Evolutionary conservation across 2,113 vertebrate species (phyloP), one percentile per base, ranked within the genome.

Genomic region (Oostethus manadensis): DNA sequence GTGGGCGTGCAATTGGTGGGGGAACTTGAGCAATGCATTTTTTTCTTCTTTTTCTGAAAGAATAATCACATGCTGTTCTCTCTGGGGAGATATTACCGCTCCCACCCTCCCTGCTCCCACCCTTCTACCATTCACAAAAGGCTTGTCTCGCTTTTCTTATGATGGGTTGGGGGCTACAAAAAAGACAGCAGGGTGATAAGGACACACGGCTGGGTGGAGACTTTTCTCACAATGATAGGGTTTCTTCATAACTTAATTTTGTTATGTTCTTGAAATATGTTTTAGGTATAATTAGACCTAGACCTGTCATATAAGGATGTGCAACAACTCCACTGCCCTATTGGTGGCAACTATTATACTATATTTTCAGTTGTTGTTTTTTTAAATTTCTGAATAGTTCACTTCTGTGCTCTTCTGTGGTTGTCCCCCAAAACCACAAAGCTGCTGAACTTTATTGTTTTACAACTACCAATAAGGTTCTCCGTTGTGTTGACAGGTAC

Each of bases 211-310:
- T 40, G 44, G 51, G 49, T 43, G 61, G 57, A 70, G 38, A 22
- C 49, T 77, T 82, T 83, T 88, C 87, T 88, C 87, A 88, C 87
- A 79, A 80, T 72, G 87, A 83, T 89, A 87, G 67, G 20, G 82
- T 87, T 87, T 87, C 84, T 66, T 48, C 58, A 15, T 51, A 22
- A 71, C 63, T 66, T 48, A 2, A 42, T 14, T 42, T 42, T 42
- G 38, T 42, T 42, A 38, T 26, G 35, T 11, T 11, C 35, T 10
- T 38, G 35, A 38, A 38, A 38, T 3, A 2, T 14, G 5, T 42
- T 13, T 42, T 42, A 14, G 38, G 13, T 14, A 42, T 42, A 42
- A 42, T 42, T 4, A 6, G 11, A 42, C 13, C 14, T 42, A 3
- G 38, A n/a, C n/a, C n/a, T 42, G 5, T 3, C 38, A 13, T 13